These are phyloP conservation scores for Polymixis lichenea DNA, from an alignment of 2,888 invertebrate genomes.

Conservation along the genomic window DNA sequence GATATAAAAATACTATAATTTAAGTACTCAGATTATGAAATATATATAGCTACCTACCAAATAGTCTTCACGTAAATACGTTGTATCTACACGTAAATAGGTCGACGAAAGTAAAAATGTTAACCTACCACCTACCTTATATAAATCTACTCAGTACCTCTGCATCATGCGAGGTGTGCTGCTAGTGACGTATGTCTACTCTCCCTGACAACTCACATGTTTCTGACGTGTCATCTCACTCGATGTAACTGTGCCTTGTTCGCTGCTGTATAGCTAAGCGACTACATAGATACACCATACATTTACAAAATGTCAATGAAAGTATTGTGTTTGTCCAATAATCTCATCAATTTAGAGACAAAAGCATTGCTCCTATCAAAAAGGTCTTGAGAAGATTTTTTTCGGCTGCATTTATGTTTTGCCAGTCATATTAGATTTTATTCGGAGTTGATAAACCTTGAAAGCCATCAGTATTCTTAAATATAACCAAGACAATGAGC, in stretches of 20 bases:
- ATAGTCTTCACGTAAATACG: background rate
- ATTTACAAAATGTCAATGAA: background rate
- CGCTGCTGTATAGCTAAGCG: background rate
- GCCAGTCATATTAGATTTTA: background rate
- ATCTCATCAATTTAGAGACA: background rate
- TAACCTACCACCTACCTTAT: background rate
- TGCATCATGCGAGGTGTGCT: background rate
- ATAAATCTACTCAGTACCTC: background rate
- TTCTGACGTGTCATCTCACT: conserved; percentile 7
- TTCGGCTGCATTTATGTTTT: background rate
- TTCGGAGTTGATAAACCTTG: background rate
- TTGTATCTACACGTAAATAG: background rate
- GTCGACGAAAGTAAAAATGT: too few relatives aligned
- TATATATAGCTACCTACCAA: too few relatives aligned
- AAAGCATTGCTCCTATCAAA: background rate
- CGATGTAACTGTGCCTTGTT: background rate
- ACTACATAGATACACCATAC: background rate
- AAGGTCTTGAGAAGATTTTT: background rate
- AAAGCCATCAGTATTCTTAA: background rate
- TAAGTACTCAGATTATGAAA: background rate
- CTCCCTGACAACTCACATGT: background rate
- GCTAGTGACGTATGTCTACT: conserved; percentile 10
- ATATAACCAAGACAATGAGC: too few relatives aligned
- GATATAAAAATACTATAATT: too few relatives aligned
- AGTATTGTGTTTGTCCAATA: too few relatives aligned